Percentiles rank a stretch among this genome's conserved stretches.
These are phyloP conservation scores for Choristoneura rosaceana DNA, from an alignment of 2,888 invertebrate genomes.

Conservation along the genomic window DNA sequence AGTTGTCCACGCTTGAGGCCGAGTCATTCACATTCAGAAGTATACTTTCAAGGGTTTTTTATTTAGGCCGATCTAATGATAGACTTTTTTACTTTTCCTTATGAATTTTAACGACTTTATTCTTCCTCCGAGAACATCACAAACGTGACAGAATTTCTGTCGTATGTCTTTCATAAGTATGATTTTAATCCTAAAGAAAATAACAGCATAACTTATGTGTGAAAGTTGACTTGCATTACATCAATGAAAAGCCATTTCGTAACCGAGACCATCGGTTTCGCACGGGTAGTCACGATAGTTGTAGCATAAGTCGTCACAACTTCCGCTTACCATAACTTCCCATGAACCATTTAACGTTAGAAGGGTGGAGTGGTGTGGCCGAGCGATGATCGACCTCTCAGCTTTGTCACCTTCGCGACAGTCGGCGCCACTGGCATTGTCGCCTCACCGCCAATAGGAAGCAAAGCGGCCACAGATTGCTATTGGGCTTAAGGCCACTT, in stretches of 20 bases:
- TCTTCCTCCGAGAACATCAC: background rate
- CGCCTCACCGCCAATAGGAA: conserved; percentile 83
- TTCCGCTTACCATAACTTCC: conserved; percentile 17
- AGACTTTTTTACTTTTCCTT: conserved; percentile 20
- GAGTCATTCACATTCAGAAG: conserved; percentile 58
- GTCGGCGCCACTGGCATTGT: conserved; percentile 76
- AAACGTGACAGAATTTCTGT: background rate
- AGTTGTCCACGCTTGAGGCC: conserved; percentile 68
- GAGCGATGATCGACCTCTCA: conserved; percentile 73
- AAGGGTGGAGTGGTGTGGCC: conserved; percentile 55
- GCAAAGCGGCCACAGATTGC: conserved; percentile 80
- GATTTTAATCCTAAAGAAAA: conserved; percentile 4
- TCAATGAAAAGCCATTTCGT: conserved; percentile 34
- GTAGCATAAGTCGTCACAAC: conserved; percentile 23
- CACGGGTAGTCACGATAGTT: conserved; percentile 23
- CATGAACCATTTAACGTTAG: conserved; percentile 33
- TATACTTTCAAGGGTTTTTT: conserved; percentile 59
- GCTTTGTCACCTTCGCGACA: conserved; percentile 76
- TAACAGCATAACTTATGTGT: conserved; percentile 25
- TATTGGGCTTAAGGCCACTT: conserved; percentile 85
- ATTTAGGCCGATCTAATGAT: conserved; percentile 43
- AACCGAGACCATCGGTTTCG: conserved; percentile 30
- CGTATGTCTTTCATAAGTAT: conserved; percentile 10
- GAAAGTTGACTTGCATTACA: conserved; percentile 36
- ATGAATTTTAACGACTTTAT: background rate